Evolutionary conservation across 2,888 invertebrate species (phyloP).

Genomic region (Cheilosia vernalis): DNA sequence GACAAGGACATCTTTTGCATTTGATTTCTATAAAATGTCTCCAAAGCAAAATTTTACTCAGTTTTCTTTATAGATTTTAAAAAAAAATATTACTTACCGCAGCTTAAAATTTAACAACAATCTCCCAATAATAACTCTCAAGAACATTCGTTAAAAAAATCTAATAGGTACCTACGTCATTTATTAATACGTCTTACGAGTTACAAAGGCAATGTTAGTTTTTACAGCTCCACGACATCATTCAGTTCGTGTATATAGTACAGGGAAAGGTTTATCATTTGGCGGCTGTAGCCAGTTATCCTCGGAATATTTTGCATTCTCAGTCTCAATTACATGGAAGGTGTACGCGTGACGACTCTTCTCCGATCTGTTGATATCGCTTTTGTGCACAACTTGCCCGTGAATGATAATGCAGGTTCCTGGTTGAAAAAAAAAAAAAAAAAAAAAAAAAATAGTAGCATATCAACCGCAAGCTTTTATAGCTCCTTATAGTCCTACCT

Average conservation of each 20-base stretch:
- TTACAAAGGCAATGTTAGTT: constrained; percentile 63
- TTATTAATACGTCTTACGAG: constrained; percentile 60
- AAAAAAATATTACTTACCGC: neutral
- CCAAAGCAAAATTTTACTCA: neutral
- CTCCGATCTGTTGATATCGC: constrained; percentile 92
- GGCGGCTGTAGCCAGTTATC: constrained; percentile 95
- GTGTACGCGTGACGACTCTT: constrained; percentile 97
- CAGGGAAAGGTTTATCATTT: constrained; percentile 87
- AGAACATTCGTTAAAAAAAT: constrained; percentile 22
- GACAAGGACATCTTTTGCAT: no score
- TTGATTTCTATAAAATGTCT: no score
- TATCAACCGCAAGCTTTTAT: neutral
- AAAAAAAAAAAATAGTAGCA: no score
- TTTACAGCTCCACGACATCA: constrained; percentile 18
- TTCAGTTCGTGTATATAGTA: constrained; percentile 84
- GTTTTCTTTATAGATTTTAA: neutral
- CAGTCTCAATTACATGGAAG: constrained; percentile 95
- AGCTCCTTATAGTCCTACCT: constrained; percentile 85
- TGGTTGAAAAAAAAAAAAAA: constrained; percentile 80
- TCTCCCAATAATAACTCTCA: no score
- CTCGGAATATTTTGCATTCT: constrained; percentile 88
- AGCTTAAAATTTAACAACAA: neutral
- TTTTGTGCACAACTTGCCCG: constrained; percentile 96
- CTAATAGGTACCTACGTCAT: constrained; percentile 27
- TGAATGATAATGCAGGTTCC: constrained; percentile 95